phyloP scores from a whole-genome alignment of 2,888 invertebrate genomes.

The Agrotis clavis region DNA sequence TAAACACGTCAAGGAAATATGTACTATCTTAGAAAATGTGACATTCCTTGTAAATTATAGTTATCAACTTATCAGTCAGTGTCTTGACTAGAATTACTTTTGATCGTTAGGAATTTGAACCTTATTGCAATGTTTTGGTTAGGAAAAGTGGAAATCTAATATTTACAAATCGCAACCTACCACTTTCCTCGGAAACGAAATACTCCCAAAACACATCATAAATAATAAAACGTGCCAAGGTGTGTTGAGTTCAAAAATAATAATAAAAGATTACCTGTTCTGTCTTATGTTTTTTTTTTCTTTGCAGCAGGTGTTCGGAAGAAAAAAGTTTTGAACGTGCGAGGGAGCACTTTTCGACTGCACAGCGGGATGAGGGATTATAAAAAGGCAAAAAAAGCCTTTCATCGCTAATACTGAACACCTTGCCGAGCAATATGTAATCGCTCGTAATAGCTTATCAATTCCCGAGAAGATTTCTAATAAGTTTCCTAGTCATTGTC shows the following conservation, averaged over 20 bases:
- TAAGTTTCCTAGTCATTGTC: conserved; percentile 57
- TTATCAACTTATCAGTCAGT: too few relatives aligned
- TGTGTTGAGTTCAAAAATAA: conserved; percentile 53
- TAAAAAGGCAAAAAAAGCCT: conserved; percentile 50
- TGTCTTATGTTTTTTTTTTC: conserved; percentile 70
- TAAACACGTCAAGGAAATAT: conserved; percentile 67
- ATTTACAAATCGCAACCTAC: not conserved
- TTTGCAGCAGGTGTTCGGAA: conserved; percentile 78
- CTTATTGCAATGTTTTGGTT: conserved; percentile 20
- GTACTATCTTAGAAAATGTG: conserved; percentile 46
- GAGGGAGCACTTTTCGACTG: conserved; percentile 70
- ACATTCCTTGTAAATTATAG: conserved; percentile 56
- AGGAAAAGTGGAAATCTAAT: not conserved
- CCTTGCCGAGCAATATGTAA: conserved; percentile 54
- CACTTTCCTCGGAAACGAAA: conserved; percentile 5
- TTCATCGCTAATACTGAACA: conserved; percentile 43
- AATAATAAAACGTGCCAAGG: conserved; percentile 53
- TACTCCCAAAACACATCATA: conserved; percentile 12
- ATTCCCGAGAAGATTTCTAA: conserved; percentile 50
- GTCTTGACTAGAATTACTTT: conserved; percentile 14
- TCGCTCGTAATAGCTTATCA: conserved; percentile 58
- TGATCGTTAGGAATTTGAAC: conserved; percentile 12
- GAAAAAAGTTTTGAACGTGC: conserved; percentile 74
- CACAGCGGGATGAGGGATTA: conserved; percentile 67
- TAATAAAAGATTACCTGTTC: conserved; percentile 70